A percentile compares a stretch with the other conserved stretches of the same genome.
Evolutionary conservation across 2,113 vertebrate species (phyloP).

Genomic region (Actenoides hombroni): DNA sequence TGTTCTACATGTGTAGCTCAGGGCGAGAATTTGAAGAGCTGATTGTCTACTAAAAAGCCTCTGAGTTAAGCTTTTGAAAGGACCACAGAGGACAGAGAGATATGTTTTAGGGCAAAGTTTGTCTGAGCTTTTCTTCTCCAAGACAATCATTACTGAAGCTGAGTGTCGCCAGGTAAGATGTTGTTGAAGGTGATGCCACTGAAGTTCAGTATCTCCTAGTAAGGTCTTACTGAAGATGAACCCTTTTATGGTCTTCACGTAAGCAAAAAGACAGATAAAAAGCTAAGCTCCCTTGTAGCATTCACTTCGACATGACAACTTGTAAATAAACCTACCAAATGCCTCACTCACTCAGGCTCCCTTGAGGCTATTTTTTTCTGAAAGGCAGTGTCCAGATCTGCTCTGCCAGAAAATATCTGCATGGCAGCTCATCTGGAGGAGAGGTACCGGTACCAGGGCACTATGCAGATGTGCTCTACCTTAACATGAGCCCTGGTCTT

Average conservation of each 20-base stretch:
- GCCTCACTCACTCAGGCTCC: not conserved
- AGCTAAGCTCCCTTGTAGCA: not conserved
- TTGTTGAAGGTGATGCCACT: not conserved
- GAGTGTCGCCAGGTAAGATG: not conserved
- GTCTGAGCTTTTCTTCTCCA: not conserved
- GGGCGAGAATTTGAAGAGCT: conserved; percentile 36
- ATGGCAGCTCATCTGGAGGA: not conserved
- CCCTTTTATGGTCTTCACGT: not conserved
- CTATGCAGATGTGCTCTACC: not conserved
- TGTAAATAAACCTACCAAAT: not conserved
- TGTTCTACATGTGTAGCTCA: conserved; percentile 29
- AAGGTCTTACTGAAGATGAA: not conserved
- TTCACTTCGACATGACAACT: not conserved
- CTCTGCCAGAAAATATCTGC: not conserved
- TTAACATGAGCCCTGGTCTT: not conserved
- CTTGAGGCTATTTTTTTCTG: not conserved
- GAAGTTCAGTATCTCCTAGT: not conserved
- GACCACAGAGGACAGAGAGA: not conserved
- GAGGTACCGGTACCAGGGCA: not conserved
- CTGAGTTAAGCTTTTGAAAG: not conserved
- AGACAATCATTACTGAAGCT: not conserved
- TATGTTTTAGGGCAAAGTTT: not conserved
- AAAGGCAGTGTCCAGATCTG: not conserved
- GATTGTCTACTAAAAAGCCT: not conserved
- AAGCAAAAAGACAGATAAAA: not conserved